Evolutionary conservation across 2,113 vertebrate genomes (phyloP).

Genomic region (Xenopus laevis): DNA sequence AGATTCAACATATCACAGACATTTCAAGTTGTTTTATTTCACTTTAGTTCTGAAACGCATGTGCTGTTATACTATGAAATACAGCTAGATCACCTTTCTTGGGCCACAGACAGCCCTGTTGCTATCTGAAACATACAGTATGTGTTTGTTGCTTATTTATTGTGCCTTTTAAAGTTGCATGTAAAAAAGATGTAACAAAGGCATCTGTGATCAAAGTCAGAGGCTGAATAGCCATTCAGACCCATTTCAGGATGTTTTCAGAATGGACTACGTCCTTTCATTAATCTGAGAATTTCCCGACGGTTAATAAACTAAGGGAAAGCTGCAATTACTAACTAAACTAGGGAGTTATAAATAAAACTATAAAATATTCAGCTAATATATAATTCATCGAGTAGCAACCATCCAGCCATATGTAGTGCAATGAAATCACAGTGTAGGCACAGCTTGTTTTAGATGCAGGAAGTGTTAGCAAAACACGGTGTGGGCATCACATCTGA

Average conservation of each 20-base stretch:
- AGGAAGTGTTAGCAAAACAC: constrained; percentile 38
- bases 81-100: constrained; percentile 32
- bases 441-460: constrained; percentile 21
- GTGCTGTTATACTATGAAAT: constrained; percentile 23
- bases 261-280: constrained; percentile 38
- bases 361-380: constrained; percentile 55
- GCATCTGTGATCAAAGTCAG: constrained; percentile 15
- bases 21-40: constrained; percentile 16
- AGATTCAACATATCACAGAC: background rate
- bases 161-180: background rate
- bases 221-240: constrained; percentile 16
- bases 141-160: constrained; percentile 17
- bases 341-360: constrained; percentile 51
- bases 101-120: constrained; percentile 17
- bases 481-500: background rate
- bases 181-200: constrained; percentile 24
- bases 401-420: constrained; percentile 51
- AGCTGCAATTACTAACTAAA: constrained; percentile 40
- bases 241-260: constrained; percentile 30
- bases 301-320: constrained; percentile 48
- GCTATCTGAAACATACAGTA: constrained; percentile 20
- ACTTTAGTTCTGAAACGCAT: constrained; percentile 25
- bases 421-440: constrained; percentile 41
- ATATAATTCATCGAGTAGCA: constrained; percentile 56
- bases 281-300: constrained; percentile 45